These are phyloP conservation scores for Camptogramma bilineatum DNA, from an alignment of 2,888 invertebrate genomes.

Conservation along the genomic window DNA sequence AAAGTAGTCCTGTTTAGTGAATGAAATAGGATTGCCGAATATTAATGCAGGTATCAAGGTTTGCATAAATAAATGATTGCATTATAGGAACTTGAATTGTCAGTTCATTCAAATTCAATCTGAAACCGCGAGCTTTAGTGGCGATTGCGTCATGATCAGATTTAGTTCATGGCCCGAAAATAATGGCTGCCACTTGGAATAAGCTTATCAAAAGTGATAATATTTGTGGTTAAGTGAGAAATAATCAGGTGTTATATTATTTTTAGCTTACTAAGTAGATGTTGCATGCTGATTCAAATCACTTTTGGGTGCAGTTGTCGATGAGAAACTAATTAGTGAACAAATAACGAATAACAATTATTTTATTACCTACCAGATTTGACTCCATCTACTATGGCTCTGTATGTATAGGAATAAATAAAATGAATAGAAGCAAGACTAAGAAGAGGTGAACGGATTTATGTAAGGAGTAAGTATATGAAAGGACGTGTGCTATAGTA, in stretches of 20 bases:
- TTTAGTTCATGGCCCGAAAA: constrained; percentile 32
- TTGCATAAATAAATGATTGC: constrained; percentile 27
- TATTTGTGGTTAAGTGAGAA: constrained; percentile 3
- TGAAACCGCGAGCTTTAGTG: constrained; percentile 26
- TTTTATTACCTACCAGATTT: too few species aligned
- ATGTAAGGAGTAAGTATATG: too few species aligned
- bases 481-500: too few species aligned
- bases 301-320: too few species aligned
- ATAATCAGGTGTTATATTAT: neutral
- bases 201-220: constrained; percentile 10
- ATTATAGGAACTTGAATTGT: constrained; percentile 29
- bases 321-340: too few species aligned
- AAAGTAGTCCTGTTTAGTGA: constrained; percentile 12
- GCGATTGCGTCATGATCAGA: constrained; percentile 30
- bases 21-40: constrained; percentile 25
- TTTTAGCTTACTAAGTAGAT: neutral
- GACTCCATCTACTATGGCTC: too few species aligned
- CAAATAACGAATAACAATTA: too few species aligned
- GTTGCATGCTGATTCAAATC: too few species aligned
- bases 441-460: too few species aligned
- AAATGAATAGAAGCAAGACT: too few species aligned
- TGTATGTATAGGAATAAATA: too few species aligned
- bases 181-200: constrained; percentile 20
- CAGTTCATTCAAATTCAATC: constrained; percentile 30
- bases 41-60: constrained; percentile 21